Conservation (phyloP, 2,113 vertebrate species). For the Poeciliopsis turrubarensis region DNA sequence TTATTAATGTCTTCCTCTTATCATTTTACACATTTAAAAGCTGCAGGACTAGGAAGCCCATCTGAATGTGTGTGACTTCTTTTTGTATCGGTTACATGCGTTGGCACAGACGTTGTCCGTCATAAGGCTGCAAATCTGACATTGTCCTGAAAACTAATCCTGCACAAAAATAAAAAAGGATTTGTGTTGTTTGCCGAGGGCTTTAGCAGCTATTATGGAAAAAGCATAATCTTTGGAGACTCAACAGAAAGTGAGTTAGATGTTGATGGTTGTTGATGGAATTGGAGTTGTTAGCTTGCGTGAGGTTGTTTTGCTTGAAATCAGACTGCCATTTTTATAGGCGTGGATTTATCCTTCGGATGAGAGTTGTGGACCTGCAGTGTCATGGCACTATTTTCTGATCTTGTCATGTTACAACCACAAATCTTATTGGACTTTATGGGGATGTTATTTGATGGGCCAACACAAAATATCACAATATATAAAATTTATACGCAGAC, state of each 20-base stretch:
- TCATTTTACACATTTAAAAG: not conserved
- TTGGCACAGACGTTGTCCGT: not conserved
- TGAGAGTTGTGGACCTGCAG: not conserved
- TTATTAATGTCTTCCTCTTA: not conserved
- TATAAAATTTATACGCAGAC: no score
- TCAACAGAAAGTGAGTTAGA: constrained; percentile 1
- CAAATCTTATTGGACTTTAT: not conserved
- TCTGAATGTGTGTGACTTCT: not conserved
- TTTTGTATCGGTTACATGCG: constrained; percentile 6
- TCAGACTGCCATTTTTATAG: not conserved
- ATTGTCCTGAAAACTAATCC: constrained; percentile 46
- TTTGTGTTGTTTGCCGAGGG: constrained; percentile 25
- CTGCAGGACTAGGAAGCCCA: not conserved
- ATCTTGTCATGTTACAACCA: not conserved
- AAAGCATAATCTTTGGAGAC: constrained; percentile 11
- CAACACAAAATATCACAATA: not conserved
- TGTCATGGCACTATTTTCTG: not conserved
- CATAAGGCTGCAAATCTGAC: constrained; percentile 24
- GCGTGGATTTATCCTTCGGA: not conserved
- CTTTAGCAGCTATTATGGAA: constrained; percentile 32
- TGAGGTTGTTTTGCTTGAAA: not conserved
- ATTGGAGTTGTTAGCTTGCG: not conserved
- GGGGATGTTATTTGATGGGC: not conserved
- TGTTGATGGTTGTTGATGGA: not conserved
- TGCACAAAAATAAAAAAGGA: constrained; percentile 14